phyloP scores from a whole-genome alignment of 2,888 invertebrate genomes.

The Nomada goodeniana region DNA sequence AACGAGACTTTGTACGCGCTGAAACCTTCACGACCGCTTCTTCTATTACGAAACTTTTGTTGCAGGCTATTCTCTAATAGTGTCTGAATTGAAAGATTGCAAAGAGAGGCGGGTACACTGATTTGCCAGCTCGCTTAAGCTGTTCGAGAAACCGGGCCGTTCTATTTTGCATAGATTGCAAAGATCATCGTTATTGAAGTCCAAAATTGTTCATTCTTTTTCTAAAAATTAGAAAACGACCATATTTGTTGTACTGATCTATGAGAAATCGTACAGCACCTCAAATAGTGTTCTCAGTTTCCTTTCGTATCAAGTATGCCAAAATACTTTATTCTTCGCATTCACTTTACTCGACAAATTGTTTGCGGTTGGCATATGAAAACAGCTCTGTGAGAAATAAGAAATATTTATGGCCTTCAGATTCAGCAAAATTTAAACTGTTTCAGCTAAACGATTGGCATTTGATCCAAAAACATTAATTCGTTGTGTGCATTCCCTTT shows the following conservation, averaged over 20 bases:
- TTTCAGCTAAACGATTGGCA: not conserved
- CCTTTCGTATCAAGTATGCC: not conserved
- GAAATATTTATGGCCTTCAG: slow-evolving; percentile 25
- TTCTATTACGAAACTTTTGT: not conserved
- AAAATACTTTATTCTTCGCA: not conserved
- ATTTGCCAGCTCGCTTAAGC: not conserved
- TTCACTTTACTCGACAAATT: slow-evolving; percentile 18
- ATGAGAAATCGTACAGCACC: not conserved
- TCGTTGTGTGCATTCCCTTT: slow-evolving; percentile 33
- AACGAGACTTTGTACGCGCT: slow-evolving; percentile 24
- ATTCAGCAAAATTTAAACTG: slow-evolving; percentile 33
- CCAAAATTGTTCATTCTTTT: slow-evolving; percentile 3
- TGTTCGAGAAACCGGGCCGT: not conserved
- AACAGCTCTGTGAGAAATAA: not conserved
- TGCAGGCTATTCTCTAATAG: not conserved
- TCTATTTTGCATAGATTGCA: not conserved
- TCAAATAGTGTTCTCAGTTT: slow-evolving; percentile 6
- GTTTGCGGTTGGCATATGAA: not conserved
- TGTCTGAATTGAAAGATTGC: not conserved
- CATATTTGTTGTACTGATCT: not conserved
- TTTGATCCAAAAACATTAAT: slow-evolving; percentile 7
- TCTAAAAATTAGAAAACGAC: slow-evolving; percentile 16
- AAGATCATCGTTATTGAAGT: not conserved
- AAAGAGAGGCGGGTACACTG: not conserved
- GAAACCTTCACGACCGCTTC: slow-evolving; percentile 1